Percentiles rank a stretch among this genome's conserved stretches.
Conservation (phyloP, 92 coral and sea anemone species). For the Meandrina meandrites region DNA sequence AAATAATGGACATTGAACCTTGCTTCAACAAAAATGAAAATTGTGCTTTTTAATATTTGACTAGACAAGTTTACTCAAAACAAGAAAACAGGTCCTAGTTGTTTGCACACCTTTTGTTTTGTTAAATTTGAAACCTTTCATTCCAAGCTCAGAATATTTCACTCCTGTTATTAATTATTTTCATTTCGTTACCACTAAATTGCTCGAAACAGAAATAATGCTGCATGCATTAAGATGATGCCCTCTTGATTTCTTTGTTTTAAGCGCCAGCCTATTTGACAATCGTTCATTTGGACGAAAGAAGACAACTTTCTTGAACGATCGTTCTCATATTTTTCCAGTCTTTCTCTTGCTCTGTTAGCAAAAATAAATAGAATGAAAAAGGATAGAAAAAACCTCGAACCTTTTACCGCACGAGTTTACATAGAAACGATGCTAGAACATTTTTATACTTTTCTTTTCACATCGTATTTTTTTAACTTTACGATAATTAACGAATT, state of each 20-base stretch:
- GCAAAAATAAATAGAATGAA: too few species aligned
- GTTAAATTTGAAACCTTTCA: background rate
- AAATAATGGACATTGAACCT: background rate
- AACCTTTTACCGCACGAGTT: background rate
- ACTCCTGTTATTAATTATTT: background rate
- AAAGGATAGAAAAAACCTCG: too few species aligned
- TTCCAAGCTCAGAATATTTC: background rate
- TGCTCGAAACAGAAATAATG: too few species aligned
- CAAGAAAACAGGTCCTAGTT: background rate
- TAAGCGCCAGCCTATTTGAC: background rate
- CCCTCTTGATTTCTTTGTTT: background rate
- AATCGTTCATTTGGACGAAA: background rate
- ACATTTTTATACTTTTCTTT: background rate
- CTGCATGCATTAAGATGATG: background rate
- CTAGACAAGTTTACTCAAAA: background rate
- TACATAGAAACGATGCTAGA: background rate
- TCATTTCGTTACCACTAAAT: too few species aligned
- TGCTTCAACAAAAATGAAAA: background rate
- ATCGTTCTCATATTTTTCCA: background rate
- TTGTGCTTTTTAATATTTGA: background rate
- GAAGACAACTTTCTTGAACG: background rate
- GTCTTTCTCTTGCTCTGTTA: too few species aligned
- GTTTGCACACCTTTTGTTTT: background rate
- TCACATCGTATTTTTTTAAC: background rate
- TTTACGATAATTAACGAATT: background rate